A percentile compares a stretch with the other conserved stretches of the same genome.
Evolutionary conservation across 2,888 invertebrate species (phyloP).

Genomic region (Microplitis manilae): DNA sequence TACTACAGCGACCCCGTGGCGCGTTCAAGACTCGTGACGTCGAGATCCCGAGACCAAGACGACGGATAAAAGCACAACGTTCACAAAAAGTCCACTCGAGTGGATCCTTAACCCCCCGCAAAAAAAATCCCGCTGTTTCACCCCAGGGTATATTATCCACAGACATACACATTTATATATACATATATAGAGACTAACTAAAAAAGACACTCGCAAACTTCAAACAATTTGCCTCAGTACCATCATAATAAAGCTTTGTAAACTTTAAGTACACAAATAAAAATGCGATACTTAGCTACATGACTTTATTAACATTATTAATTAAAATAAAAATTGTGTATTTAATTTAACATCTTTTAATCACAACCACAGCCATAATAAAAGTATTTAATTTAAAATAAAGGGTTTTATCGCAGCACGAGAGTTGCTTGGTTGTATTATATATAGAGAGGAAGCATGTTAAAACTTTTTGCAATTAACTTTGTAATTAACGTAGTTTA

Average conservation of each 20-base stretch:
- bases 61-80: background rate
- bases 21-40: constrained; percentile 1
- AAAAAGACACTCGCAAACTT: too few relatives aligned
- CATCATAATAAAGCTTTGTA: background rate
- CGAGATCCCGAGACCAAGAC: background rate
- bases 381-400: constrained; percentile 24
- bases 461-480: constrained; percentile 41
- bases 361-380: background rate
- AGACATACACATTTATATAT: too few relatives aligned
- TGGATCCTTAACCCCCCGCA: too few relatives aligned
- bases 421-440: constrained; percentile 1
- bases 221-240: too few relatives aligned
- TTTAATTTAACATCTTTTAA: constrained; percentile 9
- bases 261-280: background rate
- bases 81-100: too few relatives aligned
- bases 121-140: too few relatives aligned
- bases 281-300: background rate
- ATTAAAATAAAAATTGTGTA: background rate
- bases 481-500: constrained; percentile 40
- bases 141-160: too few relatives aligned
- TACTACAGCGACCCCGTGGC: constrained; percentile 2
- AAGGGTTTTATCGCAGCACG: constrained; percentile 23
- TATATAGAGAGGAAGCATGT: constrained; percentile 20
- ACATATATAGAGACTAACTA: too few relatives aligned
- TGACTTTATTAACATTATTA: background rate